These are phyloP conservation scores for Actinia equina DNA, from an alignment of 64 coral and sea anemone species.

Conservation along the genomic window DNA sequence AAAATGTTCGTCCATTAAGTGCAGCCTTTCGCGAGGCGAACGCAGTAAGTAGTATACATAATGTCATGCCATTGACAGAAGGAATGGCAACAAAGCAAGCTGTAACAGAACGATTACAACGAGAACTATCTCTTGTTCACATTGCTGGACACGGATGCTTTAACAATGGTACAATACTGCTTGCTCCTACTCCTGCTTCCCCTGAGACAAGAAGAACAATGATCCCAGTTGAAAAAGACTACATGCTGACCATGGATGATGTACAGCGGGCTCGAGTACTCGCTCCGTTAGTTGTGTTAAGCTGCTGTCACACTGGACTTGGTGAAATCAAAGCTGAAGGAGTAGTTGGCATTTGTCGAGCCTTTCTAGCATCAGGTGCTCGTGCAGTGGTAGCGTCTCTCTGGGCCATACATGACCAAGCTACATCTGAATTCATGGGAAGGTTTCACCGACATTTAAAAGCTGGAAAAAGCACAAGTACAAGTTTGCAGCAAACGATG, in stretches of 20 bases:
- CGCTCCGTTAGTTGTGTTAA: slow-evolving; percentile 28
- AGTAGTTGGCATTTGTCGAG: neutral
- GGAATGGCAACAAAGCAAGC: slow-evolving; percentile 20
- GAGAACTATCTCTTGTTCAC: slow-evolving; percentile 30
- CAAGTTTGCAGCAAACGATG: neutral
- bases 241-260: slow-evolving; percentile 36
- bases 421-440: neutral
- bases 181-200: slow-evolving; percentile 27
- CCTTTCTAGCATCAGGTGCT: neutral
- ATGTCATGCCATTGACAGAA: slow-evolving; percentile 7
- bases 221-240: slow-evolving; percentile 24
- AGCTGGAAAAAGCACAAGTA: neutral
- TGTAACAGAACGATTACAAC: slow-evolving; percentile 10
- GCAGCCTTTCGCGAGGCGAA: slow-evolving; percentile 16
- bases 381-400: slow-evolving; percentile 29
- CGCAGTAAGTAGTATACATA: neutral
- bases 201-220: neutral
- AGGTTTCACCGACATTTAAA: neutral
- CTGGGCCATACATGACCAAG: slow-evolving; percentile 1
- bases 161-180: slow-evolving; percentile 35
- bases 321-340: slow-evolving; percentile 25
- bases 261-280: neutral
- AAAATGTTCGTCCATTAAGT: neutral
- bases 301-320: slow-evolving; percentile 26
- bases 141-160: slow-evolving; percentile 39